Evolutionary conservation across 2,888 invertebrate species (phyloP), one percentile per base, ranked within the genome.

Genomic region (Automeris io): DNA sequence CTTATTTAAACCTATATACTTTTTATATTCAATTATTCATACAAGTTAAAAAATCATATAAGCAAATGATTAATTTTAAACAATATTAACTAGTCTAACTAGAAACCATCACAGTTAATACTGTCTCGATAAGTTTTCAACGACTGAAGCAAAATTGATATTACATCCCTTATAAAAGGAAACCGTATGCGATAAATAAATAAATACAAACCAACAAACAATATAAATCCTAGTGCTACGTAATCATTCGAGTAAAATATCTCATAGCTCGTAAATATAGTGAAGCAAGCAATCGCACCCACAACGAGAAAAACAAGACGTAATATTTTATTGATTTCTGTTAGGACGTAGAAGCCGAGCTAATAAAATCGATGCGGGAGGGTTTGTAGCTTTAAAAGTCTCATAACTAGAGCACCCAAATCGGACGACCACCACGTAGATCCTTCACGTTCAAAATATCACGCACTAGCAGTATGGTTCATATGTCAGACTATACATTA

Each of bases 361-460:
- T 55, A 64, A 68, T 73, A 70, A 72, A 69, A 62, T 62, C 73
- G 47, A 70, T 50, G 72, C 63, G 71, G 72, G 76, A 40, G 48
- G 61, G 48, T 57, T n/a, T 53, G 50, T 55, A 56, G 54, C 16
- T 29, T 57, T 57, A 55, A 51, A 59, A 58, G 51, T 50, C 39
- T 47, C 43, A 51, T 58, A 74, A 68, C 63, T 68, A 61, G 71
- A 63, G 51, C 70, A 51, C 52, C 55, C 41, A 58, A 61, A 63
- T 44, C 41, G 43, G 48, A 45, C 48, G 80, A 79, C 81, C 82
- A 80, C 80, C 82, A 56, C 77, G 70, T 58, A 51, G 80, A 49
- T 47, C 41, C 49, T 54, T 46, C 52, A 53, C 47, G 43, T 46
- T 46, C 49, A 49, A 44, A 43, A 42, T 47, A 37, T 42, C 43